Base-by-base conservation (phyloP, 2,113 vertebrate species). In the Heptranchias perlo region DNA sequence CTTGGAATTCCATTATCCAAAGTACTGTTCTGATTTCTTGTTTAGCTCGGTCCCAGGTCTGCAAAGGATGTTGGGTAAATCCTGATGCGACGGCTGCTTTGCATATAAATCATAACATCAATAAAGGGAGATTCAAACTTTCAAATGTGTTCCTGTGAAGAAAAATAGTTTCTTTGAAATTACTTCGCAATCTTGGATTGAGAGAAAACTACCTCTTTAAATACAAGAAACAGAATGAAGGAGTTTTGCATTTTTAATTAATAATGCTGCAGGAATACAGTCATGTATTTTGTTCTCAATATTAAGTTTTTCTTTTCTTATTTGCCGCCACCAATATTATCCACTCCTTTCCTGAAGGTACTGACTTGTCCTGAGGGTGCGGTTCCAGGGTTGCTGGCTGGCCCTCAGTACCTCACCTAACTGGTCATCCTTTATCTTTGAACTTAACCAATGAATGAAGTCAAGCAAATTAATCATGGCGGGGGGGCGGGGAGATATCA, bases 61-160 rank as follows among this genome's bases (percentile, higher is more conserved):
- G 58, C 58, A 62, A 21, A 7, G 89, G 35, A 58, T 64, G 31
- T 39, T 39, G 31, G 58, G 16, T 39, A 39, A 62, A 58, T 23
- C 35, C 58, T 62, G 35, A 62, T 23, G 18, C n/a, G 23, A 8
- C 21, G 1, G 35, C 16, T 39, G 16, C 58, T 62, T 93, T 93
- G 89, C 58, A 93, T 62, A 62, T 92, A 93, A 93, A 62, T 39
- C 89, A 31, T 23, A 62, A 93, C n/a, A 62, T 93, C 87, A 91
- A 31, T 93, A 93, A 62, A 64, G 21, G 1, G 58, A 62, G 61
- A 1, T 1, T 10, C 58, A 93, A 62, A 39, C 16, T 62, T 62
- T 93, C 89, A 93, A 93, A 93, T 23, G 16, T 93, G 58, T 18
- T 93, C 28, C 61, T 93, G 89, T 18, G 35, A 39, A 39, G 89